Evolutionary conservation across 2,888 invertebrate genomes (phyloP), one percentile per base, ranked within the genome.

Genomic region (Cosmorhoe ocellata): DNA sequence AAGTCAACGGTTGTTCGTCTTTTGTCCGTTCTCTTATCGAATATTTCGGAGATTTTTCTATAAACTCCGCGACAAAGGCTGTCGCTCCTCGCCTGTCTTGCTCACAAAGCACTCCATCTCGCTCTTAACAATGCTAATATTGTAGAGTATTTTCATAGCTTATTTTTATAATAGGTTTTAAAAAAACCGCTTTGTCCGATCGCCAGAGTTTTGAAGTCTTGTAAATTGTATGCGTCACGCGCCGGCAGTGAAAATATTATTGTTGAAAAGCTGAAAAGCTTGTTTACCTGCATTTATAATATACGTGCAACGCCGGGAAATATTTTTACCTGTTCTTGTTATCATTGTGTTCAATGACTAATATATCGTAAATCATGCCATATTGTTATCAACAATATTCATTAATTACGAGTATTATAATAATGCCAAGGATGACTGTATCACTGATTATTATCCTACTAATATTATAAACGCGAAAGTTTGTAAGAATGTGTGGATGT

Each of bases 51-150:
- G 64, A 64, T 59, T 61, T 66, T 69, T 67, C 63, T 67, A 69
- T 67, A 65, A 60, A 63, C 44, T 51, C 26, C 54, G 18, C 36
- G 62, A 73, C 72, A 73, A 73, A 66, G 59, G 64, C 58, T 43
- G 13, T 30, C 36, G 12, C 27, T 53, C 56, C 55, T 60, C 57
- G 64, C 63, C 62, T 66, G 70, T 71, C 70, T 59, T 41, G 31
- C 26, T 63, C 66, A 74, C 72, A 76, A 76, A 69, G 69, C 43
- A 37, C 47, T 55, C 58, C 62, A 56, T 47, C 57, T 59, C 12
- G 34, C 47, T 55, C 36, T 49, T 55, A 44, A 72, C 71, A 75
- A 75, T 72, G 63, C 71, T 69, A 64, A 66, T 64, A 63, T 59
- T 63, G 61, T 67, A 60, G 62, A 72, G 71, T 14, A 14, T 64